Percentiles rank a stretch among this genome's conserved stretches.
Evolutionary conservation across 2,888 invertebrate genomes (phyloP).

Genomic region (Melitaea athalia): DNA sequence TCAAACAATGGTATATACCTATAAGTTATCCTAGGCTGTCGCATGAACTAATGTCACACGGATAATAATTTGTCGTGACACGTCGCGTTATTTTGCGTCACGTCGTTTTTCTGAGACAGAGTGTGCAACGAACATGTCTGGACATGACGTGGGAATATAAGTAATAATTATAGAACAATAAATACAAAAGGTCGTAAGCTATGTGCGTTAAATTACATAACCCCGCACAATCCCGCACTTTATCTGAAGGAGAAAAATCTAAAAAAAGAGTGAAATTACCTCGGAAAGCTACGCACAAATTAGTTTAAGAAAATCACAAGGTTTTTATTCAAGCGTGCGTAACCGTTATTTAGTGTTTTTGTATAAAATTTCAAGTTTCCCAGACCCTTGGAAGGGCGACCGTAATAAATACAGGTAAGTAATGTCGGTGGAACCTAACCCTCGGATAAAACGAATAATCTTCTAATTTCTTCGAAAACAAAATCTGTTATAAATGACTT

Average conservation of each 20-base stretch:
- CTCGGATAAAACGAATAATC: slow-evolving; percentile 22
- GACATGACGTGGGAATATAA: too few species aligned
- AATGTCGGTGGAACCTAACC: slow-evolving; percentile 20
- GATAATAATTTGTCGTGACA: too few species aligned
- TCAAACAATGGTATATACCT: too few species aligned
- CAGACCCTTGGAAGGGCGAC: slow-evolving; percentile 28
- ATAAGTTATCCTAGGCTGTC: too few species aligned
- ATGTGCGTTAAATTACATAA: too few species aligned
- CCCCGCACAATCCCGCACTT: neutral
- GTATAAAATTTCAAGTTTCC: slow-evolving; percentile 26
- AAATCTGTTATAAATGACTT: neutral
- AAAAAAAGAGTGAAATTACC: neutral
- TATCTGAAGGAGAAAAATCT: neutral
- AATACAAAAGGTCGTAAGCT: too few species aligned
- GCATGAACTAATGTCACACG: too few species aligned
- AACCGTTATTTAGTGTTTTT: slow-evolving; percentile 32
- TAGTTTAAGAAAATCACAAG: slow-evolving; percentile 15
- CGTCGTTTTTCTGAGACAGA: too few species aligned
- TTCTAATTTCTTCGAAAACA: slow-evolving; percentile 27
- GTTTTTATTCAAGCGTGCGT: slow-evolving; percentile 18
- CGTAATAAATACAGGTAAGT: slow-evolving; percentile 38
- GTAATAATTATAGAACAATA: too few species aligned
- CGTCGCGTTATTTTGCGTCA: too few species aligned
- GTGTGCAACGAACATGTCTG: too few species aligned
- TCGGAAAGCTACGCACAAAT: slow-evolving; percentile 5